Evolutionary conservation across 2,113 vertebrate genomes (phyloP).

Genomic region (Coptodon bakossiorum): DNA sequence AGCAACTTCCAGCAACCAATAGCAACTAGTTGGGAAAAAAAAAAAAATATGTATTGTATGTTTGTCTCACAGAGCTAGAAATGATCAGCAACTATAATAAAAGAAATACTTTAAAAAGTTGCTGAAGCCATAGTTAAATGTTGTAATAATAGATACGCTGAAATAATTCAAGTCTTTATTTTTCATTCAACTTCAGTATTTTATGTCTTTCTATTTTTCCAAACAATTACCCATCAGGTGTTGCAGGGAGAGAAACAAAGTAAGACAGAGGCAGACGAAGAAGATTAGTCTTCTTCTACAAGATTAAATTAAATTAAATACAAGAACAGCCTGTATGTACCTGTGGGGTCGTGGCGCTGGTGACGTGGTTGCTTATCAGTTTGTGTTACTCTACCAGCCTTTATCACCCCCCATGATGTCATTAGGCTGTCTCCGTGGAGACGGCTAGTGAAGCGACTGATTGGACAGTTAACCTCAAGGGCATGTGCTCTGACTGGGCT

Average conservation of each 20-base stretch:
- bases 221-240: background rate
- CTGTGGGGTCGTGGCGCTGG: background rate
- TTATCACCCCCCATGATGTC: background rate
- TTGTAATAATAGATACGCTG: background rate
- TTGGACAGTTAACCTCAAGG: slow-evolving; percentile 55
- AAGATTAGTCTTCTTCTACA: slow-evolving; percentile 1
- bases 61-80: background rate
- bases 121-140: background rate
- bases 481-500: background rate
- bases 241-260: background rate
- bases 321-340: background rate
- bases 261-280: background rate
- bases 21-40: background rate
- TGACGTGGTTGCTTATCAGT: background rate
- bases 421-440: slow-evolving; percentile 24
- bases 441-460: slow-evolving; percentile 45
- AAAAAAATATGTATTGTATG: background rate
- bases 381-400: background rate
- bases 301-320: slow-evolving; percentile 23
- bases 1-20: background rate
- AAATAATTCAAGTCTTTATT: background rate
- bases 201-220: background rate
- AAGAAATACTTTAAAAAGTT: background rate
- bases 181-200: background rate
- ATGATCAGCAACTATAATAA: background rate